Conservation (phyloP, 2,113 vertebrate genomes). For the Trichechus manatus region DNA sequence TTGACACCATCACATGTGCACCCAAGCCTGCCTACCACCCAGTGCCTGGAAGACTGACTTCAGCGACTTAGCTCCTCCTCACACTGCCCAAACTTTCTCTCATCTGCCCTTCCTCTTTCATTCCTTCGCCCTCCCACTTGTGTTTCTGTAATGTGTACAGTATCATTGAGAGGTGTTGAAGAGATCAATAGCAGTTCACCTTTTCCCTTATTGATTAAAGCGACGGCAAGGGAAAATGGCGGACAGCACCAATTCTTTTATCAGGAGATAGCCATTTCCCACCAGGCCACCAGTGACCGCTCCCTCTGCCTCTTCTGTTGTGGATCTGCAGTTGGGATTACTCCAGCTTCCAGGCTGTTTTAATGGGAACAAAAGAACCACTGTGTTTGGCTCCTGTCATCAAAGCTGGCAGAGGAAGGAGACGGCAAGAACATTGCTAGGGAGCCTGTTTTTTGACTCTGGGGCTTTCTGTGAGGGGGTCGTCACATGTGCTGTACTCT, state of each 20-base stretch:
- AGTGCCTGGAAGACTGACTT: background rate
- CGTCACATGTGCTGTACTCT: background rate
- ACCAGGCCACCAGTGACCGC: constrained; percentile 18
- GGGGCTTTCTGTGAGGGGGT: background rate
- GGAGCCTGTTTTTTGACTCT: background rate
- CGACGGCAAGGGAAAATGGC: constrained; percentile 76
- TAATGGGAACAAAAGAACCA: background rate
- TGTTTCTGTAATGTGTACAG: constrained; percentile 80
- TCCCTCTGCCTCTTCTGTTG: background rate
- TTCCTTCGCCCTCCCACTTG: background rate
- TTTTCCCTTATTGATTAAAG: constrained; percentile 86
- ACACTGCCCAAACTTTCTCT: background rate
- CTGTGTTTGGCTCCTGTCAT: background rate
- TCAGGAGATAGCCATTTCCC: constrained; percentile 65
- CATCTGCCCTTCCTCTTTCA: constrained; percentile 38
- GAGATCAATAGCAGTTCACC: constrained; percentile 85
- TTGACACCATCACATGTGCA: background rate
- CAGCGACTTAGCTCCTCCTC: background rate
- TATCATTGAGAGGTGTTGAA: constrained; percentile 71
- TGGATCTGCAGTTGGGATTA: background rate
- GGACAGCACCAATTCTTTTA: constrained; percentile 68
- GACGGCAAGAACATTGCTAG: background rate
- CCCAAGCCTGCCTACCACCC: background rate
- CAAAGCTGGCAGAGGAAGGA: background rate
- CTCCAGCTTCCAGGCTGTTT: background rate